Conservation (phyloP, 2,113 vertebrate species). For the Piprites chloris region DNA sequence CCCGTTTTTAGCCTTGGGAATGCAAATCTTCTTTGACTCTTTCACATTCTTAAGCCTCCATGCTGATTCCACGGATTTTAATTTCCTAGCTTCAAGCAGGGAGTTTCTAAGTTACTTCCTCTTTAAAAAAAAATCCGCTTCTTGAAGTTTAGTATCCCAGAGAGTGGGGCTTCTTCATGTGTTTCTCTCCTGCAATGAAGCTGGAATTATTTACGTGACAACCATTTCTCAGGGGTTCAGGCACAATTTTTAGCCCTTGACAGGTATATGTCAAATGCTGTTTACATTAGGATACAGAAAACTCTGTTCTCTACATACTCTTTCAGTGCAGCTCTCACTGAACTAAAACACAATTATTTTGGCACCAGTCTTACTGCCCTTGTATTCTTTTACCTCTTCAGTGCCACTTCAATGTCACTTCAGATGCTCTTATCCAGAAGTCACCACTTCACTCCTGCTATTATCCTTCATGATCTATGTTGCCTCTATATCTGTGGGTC, state of each 20-base stretch:
- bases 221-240: constrained; percentile 33
- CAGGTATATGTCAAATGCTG: constrained; percentile 5
- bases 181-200: constrained; percentile 26
- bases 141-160: constrained; percentile 53
- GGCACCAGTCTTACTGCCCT: neutral
- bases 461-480: neutral
- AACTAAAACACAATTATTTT: neutral
- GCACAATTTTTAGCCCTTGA: constrained; percentile 14
- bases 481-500: neutral
- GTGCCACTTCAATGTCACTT: neutral
- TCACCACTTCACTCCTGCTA: neutral
- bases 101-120: constrained; percentile 66
- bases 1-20: neutral
- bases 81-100: constrained; percentile 68
- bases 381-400: neutral
- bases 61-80: constrained; percentile 64
- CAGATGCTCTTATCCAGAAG: neutral
- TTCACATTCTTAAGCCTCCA: constrained; percentile 46
- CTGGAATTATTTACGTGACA: constrained; percentile 42
- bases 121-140: constrained; percentile 11
- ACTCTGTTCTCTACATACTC: neutral
- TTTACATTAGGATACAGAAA: constrained; percentile 26
- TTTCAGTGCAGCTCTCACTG: neutral
- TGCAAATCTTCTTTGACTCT: constrained; percentile 36
- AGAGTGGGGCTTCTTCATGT: constrained; percentile 29